A percentile compares a stretch with the other conserved stretches of the same genome.
Evolutionary conservation across 2,888 invertebrate species (phyloP).

Genomic region (Pristionchus mayeri): DNA sequence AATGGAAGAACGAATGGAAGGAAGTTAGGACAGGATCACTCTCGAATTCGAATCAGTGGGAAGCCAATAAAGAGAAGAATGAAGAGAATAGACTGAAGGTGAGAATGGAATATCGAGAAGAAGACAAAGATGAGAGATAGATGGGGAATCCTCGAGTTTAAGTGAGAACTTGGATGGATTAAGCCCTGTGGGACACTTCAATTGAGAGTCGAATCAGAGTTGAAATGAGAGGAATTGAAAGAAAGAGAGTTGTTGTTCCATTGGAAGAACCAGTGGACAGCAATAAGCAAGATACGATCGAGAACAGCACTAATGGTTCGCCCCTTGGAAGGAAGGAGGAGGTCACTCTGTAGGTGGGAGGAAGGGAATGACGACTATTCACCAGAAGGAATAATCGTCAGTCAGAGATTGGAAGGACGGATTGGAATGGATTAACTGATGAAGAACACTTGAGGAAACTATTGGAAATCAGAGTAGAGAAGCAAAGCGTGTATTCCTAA

Average conservation of each 20-base stretch:
- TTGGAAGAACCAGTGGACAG: background rate
- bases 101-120: too few species aligned
- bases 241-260: conserved; percentile 17
- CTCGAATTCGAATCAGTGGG: background rate
- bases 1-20: background rate
- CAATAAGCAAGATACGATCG: conserved; percentile 35
- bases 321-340: background rate
- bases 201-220: background rate
- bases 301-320: conserved; percentile 14
- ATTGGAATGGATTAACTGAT: too few species aligned
- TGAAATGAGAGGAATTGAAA: background rate
- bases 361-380: too few species aligned
- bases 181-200: background rate
- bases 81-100: too few species aligned
- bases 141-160: too few species aligned
- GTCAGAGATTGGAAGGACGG: too few species aligned
- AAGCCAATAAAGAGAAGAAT: background rate
- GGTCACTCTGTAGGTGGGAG: background rate
- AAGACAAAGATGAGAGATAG: too few species aligned
- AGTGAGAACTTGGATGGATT: background rate
- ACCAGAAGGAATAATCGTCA: too few species aligned
- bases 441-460: too few species aligned
- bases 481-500: background rate
- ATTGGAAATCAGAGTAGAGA: background rate
- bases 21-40: background rate